These are phyloP conservation scores for Didymodactylos carnosus DNA, from an alignment of 2,888 invertebrate species.

Conservation along the genomic window DNA sequence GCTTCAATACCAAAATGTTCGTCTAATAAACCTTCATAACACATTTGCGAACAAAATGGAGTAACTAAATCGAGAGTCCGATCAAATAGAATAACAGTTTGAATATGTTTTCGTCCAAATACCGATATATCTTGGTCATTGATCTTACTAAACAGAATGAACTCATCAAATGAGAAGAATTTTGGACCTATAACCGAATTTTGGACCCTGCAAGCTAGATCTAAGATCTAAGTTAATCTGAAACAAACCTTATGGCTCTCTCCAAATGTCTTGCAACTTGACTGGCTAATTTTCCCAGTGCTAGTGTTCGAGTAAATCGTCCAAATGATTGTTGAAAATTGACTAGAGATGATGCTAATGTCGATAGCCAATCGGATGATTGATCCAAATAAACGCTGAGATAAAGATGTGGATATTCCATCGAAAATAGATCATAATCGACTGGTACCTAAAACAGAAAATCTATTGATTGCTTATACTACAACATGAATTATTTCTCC, in stretches of 20 bases:
- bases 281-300: neutral
- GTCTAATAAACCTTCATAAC: constrained; percentile 90
- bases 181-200: neutral
- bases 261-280: neutral
- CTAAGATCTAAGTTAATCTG: neutral
- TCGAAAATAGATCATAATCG: constrained; percentile 72
- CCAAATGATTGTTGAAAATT: neutral
- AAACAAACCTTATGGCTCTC: neutral
- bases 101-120: neutral
- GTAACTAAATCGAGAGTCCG: constrained; percentile 73
- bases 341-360: neutral
- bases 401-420: constrained; percentile 44
- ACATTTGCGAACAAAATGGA: constrained; percentile 74
- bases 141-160: neutral
- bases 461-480: too few relatives aligned
- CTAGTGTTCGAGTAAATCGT: neutral
- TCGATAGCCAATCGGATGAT: neutral
- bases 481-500: too few relatives aligned
- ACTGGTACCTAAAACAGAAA: constrained; percentile 69
- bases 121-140: neutral
- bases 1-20: constrained; percentile 65
- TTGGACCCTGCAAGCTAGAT: neutral
- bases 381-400: neutral
- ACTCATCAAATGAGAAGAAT: neutral
- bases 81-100: constrained; percentile 56